Evolutionary conservation across 2,888 invertebrate genomes (phyloP).

Genomic region (Athalia cordata): DNA sequence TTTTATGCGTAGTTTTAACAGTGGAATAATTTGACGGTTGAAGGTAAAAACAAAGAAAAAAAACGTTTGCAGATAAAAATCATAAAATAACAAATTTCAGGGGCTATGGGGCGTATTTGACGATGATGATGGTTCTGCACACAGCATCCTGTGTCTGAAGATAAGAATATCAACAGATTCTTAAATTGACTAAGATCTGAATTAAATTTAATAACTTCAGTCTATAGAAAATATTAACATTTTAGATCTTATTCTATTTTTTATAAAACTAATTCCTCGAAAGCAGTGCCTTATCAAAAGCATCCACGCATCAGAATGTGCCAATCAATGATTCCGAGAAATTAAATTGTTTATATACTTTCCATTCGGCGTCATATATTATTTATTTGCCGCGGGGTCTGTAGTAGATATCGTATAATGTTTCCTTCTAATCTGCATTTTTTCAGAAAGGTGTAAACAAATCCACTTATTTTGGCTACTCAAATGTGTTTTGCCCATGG

Average conservation of each 20-base stretch:
- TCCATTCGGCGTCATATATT: background rate
- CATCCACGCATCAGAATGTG: slow-evolving; percentile 16
- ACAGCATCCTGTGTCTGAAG: slow-evolving; percentile 63
- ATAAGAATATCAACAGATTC: slow-evolving; percentile 53
- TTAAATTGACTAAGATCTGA: slow-evolving; percentile 14
- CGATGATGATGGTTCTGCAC: slow-evolving; percentile 67
- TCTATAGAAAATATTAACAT: slow-evolving; percentile 7
- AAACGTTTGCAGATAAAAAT: slow-evolving; percentile 6
- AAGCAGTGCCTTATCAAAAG: slow-evolving; percentile 28
- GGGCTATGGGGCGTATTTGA: slow-evolving; percentile 65
- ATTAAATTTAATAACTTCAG: background rate
- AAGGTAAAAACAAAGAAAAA: slow-evolving; percentile 4
- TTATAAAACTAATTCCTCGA: slow-evolving; percentile 1
- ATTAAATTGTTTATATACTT: background rate
- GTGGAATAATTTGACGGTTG: background rate
- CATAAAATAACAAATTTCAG: slow-evolving; percentile 63
- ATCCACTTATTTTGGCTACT: background rate
- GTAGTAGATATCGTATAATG: background rate
- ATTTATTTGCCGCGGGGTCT: background rate
- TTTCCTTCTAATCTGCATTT: slow-evolving; percentile 8
- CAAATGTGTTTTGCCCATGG: background rate
- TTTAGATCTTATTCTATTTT: background rate
- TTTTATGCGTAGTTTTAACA: background rate
- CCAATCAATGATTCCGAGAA: background rate
- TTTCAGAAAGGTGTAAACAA: background rate